These are phyloP conservation scores for Callopanchax toddi DNA, from an alignment of 2,113 vertebrate genomes.

Conservation along the genomic window DNA sequence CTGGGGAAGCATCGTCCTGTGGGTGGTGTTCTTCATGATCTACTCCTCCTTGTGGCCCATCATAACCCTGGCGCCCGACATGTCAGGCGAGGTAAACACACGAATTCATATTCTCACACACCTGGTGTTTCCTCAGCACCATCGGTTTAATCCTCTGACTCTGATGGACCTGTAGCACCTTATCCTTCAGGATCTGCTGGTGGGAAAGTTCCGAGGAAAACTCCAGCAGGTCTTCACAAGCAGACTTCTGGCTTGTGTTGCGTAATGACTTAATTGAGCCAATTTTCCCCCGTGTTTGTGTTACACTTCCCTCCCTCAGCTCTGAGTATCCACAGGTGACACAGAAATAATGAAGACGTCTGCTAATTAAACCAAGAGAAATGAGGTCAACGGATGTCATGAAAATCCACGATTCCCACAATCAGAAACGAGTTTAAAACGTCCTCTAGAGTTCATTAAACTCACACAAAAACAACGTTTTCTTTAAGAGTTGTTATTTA, in stretches of 20 bases:
- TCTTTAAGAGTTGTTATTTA: slow-evolving; percentile 4
- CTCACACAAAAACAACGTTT: background rate
- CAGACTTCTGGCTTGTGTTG: slow-evolving; percentile 76
- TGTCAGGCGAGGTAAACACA: slow-evolving; percentile 96
- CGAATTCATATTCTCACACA: slow-evolving; percentile 2
- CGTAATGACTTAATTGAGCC: slow-evolving; percentile 77
- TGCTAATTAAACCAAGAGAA: slow-evolving; percentile 31
- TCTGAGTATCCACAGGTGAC: slow-evolving; percentile 75
- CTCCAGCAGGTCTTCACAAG: slow-evolving; percentile 53
- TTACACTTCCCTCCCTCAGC: slow-evolving; percentile 60
- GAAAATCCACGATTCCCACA: background rate
- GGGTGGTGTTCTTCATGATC: slow-evolving; percentile 96
- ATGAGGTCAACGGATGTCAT: background rate
- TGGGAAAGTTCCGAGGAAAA: slow-evolving; percentile 54
- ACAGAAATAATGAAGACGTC: slow-evolving; percentile 42
- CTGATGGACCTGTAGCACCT: slow-evolving; percentile 26
- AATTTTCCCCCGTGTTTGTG: slow-evolving; percentile 76
- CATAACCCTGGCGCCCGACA: slow-evolving; percentile 94
- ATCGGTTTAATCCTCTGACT: slow-evolving; percentile 16
- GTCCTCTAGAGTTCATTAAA: background rate
- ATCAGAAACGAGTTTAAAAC: background rate
- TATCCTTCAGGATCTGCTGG: slow-evolving; percentile 50
- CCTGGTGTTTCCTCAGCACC: slow-evolving; percentile 2
- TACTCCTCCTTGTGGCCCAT: slow-evolving; percentile 96
- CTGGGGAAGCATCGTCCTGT: slow-evolving; percentile 96